Evolutionary conservation across 2,797 vertebrate species (phyloP).

Genomic region (Ficedula albicollis): DNA sequence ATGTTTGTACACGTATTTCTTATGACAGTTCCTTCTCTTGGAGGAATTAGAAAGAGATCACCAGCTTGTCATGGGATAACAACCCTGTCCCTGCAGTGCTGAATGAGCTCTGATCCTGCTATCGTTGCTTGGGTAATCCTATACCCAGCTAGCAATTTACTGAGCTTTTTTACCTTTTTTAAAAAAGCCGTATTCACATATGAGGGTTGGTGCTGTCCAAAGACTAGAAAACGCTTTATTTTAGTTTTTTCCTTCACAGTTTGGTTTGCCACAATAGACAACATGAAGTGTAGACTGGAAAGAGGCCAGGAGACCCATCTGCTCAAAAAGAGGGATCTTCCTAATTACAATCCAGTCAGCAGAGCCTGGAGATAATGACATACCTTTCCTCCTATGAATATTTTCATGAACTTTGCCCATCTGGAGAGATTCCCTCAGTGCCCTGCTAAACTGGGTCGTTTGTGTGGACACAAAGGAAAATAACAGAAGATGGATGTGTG

Average conservation of each 20-base stretch:
- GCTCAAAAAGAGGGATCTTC: slow-evolving; percentile 40
- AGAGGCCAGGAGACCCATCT: slow-evolving; percentile 70
- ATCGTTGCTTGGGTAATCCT: neutral
- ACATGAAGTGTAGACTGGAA: slow-evolving; percentile 49
- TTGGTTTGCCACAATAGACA: slow-evolving; percentile 11
- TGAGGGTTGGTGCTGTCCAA: neutral
- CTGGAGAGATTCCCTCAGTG: slow-evolving; percentile 52
- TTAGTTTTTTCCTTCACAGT: neutral
- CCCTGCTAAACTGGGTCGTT: slow-evolving; percentile 33
- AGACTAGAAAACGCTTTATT: neutral
- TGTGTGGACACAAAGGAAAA: slow-evolving; percentile 13
- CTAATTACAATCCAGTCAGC: slow-evolving; percentile 55
- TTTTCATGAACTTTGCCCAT: slow-evolving; percentile 52
- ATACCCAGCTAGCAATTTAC: neutral
- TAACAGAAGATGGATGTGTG: neutral
- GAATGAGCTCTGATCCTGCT: neutral
- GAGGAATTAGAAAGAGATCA: neutral
- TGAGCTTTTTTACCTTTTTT: neutral
- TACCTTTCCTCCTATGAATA: slow-evolving; percentile 66
- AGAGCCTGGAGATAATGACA: slow-evolving; percentile 38
- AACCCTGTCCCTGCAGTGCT: neutral
- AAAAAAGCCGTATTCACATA: fast-evolving
- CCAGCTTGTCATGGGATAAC: neutral
- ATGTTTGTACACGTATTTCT: neutral
- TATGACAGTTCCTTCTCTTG: neutral